Evolutionary conservation across 2,888 invertebrate species (phyloP).

Genomic region (Drosophila ustulata): DNA sequence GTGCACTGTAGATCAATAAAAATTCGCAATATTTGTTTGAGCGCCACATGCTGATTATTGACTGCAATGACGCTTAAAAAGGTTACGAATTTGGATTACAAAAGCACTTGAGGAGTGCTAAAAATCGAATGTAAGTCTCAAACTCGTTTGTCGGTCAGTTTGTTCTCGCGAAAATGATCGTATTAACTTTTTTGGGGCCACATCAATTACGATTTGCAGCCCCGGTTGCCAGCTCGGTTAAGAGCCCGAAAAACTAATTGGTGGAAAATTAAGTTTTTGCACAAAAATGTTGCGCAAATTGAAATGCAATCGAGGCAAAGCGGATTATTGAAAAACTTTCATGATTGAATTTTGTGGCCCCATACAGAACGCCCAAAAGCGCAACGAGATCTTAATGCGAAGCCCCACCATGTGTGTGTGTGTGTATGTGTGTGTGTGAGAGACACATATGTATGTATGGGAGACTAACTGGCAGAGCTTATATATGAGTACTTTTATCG

Average conservation of each 20-base stretch:
- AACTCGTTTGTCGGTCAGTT: not conserved
- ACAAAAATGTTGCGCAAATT: slow-evolving; percentile 80
- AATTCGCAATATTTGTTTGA: slow-evolving; percentile 64
- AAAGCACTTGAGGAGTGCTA: not conserved
- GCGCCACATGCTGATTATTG: slow-evolving; percentile 62
- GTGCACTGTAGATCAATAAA: slow-evolving; percentile 67
- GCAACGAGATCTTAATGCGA: slow-evolving; percentile 69
- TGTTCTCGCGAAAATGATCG: not conserved
- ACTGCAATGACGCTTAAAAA: too few relatives aligned
- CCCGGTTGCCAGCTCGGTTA: slow-evolving; percentile 12
- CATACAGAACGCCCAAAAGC: slow-evolving; percentile 54
- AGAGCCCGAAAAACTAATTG: slow-evolving; percentile 77
- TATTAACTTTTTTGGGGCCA: slow-evolving; percentile 36
- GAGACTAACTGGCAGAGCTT: slow-evolving; percentile 73
- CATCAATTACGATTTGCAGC: slow-evolving; percentile 65
- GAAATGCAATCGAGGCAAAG: slow-evolving; percentile 82
- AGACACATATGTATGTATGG: slow-evolving; percentile 71
- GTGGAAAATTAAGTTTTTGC: slow-evolving; percentile 84
- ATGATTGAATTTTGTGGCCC: slow-evolving; percentile 78
- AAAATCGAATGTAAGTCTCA: not conserved
- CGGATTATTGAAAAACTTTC: slow-evolving; percentile 82
- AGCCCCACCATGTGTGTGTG: slow-evolving; percentile 18
- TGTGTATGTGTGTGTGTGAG: slow-evolving; percentile 19
- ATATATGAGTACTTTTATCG: slow-evolving; percentile 64
- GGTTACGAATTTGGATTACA: not conserved